phyloP scores from a whole-genome alignment of 2,113 vertebrate species.

The Arvicanthis niloticus region DNA sequence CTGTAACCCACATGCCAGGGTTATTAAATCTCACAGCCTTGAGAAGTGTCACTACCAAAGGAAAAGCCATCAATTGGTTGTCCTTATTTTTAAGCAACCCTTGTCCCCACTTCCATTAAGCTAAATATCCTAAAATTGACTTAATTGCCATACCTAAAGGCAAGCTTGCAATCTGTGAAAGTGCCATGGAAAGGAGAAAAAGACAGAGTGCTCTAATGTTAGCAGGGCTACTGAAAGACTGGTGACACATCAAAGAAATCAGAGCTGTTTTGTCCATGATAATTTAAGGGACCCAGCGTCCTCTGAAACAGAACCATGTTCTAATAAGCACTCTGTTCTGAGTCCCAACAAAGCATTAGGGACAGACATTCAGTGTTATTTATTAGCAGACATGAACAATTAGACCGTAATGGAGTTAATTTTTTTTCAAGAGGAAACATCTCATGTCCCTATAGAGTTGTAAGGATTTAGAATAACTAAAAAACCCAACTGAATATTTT shows the following conservation, averaged over 20 bases:
- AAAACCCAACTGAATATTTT: background rate
- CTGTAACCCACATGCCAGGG: background rate
- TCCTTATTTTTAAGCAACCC: conserved; percentile 28
- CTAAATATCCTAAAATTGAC: conserved; percentile 39
- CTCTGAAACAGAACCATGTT: conserved; percentile 51
- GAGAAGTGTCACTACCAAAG: background rate
- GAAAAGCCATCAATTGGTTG: background rate
- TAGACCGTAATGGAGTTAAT: conserved; percentile 9
- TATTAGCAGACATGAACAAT: conserved; percentile 49
- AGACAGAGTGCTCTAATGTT: conserved; percentile 29
- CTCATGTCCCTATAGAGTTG: background rate
- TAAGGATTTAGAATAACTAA: conserved; percentile 2
- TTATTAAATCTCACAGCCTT: background rate
- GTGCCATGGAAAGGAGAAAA: background rate
- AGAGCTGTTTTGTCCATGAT: conserved; percentile 27
- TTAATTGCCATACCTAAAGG: conserved; percentile 48
- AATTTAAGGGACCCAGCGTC: conserved; percentile 24
- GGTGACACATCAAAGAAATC: conserved; percentile 55
- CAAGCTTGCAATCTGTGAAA: conserved; percentile 23
- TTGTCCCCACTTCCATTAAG: conserved; percentile 43
- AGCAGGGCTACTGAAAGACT: conserved; percentile 42
- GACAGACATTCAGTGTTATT: conserved; percentile 5
- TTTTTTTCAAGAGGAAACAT: conserved; percentile 37
- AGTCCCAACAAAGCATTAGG: background rate
- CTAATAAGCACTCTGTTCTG: background rate